phyloP scores from a whole-genome alignment of 2,797 vertebrate species.

The Cossypha caffra region DNA sequence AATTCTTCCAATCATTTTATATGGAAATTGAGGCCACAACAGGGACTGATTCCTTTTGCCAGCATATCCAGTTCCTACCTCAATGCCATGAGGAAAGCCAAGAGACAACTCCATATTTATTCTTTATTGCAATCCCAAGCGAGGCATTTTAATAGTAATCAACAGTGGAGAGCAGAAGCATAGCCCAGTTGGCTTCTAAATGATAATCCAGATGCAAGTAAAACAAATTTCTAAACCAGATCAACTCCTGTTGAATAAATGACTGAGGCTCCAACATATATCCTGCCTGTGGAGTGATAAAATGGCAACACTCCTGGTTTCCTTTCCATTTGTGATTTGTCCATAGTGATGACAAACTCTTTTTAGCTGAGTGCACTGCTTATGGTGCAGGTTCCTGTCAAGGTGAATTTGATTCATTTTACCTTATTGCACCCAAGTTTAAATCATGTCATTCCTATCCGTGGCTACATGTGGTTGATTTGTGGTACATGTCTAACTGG shows the following conservation, averaged over 20 bases:
- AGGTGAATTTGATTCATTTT: constrained; percentile 73
- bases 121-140: not conserved
- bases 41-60: not conserved
- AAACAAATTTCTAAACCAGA: not conserved
- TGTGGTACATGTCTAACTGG: constrained; percentile 59
- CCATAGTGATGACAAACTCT: constrained; percentile 4
- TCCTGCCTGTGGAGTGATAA: not conserved
- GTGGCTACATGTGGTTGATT: constrained; percentile 70
- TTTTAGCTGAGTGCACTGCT: constrained; percentile 32
- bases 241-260: not conserved
- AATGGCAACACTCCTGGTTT: not conserved
- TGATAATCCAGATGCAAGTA: not conserved
- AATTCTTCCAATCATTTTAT: not conserved
- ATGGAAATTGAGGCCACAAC: not conserved
- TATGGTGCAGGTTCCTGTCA: constrained; percentile 42
- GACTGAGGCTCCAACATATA: not conserved
- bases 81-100: not conserved
- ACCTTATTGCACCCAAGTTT: constrained; percentile 72
- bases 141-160: not conserved
- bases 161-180: not conserved
- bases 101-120: not conserved
- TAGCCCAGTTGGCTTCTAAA: not conserved
- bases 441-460: constrained; percentile 75
- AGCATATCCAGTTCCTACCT: not conserved
- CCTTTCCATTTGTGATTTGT: constrained; percentile 21